Conservation (phyloP, 92 coral and sea anemone genomes). For the Siderastrea siderea region DNA sequence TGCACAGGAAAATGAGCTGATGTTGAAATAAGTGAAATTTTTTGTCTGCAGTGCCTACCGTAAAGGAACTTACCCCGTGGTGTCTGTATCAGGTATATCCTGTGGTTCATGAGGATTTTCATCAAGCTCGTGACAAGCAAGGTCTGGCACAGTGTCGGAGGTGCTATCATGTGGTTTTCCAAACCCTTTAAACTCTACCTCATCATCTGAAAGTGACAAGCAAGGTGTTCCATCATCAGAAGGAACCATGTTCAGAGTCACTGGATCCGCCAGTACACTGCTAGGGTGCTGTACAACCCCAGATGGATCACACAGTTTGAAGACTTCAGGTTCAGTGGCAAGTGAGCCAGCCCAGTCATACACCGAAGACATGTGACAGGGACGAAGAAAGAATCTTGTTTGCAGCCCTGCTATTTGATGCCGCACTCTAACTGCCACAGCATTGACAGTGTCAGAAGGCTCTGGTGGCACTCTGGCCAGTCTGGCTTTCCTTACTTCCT, state of each 20-base stretch:
- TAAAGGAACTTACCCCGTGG: not conserved
- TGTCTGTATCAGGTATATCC: not conserved
- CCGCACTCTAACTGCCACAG: slow-evolving; percentile 61
- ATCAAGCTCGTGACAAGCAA: slow-evolving; percentile 4
- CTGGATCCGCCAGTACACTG: slow-evolving; percentile 11
- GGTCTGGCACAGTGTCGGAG: not conserved
- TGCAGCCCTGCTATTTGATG: slow-evolving; percentile 63
- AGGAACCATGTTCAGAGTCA: slow-evolving; percentile 10
- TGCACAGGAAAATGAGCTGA: no score
- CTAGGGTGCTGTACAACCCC: slow-evolving; percentile 40
- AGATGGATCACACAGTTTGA: slow-evolving; percentile 34
- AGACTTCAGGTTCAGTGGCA: slow-evolving; percentile 51
- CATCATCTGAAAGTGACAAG: slow-evolving; percentile 16
- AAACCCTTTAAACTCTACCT: slow-evolving; percentile 44
- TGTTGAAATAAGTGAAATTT: not conserved
- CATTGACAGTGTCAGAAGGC: slow-evolving; percentile 42
- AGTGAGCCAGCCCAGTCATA: slow-evolving; percentile 74
- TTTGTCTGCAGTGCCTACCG: not conserved
- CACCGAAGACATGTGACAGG: slow-evolving; percentile 56
- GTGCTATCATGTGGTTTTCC: slow-evolving; percentile 22
- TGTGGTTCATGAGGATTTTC: not conserved
- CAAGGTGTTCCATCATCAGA: slow-evolving; percentile 26
- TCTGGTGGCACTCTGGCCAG: slow-evolving; percentile 55
- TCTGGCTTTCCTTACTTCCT: slow-evolving; percentile 62
- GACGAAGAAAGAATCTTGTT: slow-evolving; percentile 42